Evolutionary conservation across 2,797 vertebrate genomes (phyloP).

Genomic region (Crypturellus tataupa): DNA sequence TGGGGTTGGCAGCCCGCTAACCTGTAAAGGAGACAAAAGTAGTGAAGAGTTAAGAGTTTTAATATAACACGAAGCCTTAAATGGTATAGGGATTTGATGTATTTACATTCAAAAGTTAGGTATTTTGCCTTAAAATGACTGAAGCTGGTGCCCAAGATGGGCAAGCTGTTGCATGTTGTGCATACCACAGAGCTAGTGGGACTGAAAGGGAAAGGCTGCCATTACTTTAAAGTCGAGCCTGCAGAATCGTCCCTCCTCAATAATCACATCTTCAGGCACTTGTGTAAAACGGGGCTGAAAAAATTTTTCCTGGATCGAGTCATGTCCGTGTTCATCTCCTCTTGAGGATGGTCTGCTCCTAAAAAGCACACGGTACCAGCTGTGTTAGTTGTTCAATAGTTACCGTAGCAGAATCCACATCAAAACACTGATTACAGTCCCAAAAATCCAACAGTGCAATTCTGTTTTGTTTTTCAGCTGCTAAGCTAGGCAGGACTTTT

Average conservation of each 20-base stretch:
- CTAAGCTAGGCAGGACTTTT: neutral
- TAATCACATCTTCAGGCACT: slow-evolving; percentile 89
- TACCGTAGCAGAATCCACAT: fast-evolving
- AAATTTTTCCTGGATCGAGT: slow-evolving; percentile 94
- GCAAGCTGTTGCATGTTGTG: neutral
- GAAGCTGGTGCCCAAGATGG: neutral
- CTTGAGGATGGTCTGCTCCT: slow-evolving; percentile 90
- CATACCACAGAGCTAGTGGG: neutral
- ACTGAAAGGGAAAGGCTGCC: neutral
- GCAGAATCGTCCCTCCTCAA: slow-evolving; percentile 94
- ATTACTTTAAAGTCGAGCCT: slow-evolving; percentile 96
- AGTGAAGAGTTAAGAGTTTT: neutral
- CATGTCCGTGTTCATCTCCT: slow-evolving; percentile 85
- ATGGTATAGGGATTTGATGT: neutral
- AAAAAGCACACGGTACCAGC: neutral
- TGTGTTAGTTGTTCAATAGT: neutral
- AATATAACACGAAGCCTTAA: neutral
- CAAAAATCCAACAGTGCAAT: neutral
- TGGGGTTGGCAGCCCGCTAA: slow-evolving; percentile 91
- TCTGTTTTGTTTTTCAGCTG: neutral
- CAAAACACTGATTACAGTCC: fast-evolving
- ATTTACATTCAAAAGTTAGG: neutral
- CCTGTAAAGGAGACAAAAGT: slow-evolving; percentile 80
- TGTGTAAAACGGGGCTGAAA: slow-evolving; percentile 94
- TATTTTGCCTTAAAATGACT: neutral